A percentile compares a stretch with the other conserved stretches of the same genome.
Conservation (phyloP, 2,888 invertebrate species). For the Aethes cnicana region DNA sequence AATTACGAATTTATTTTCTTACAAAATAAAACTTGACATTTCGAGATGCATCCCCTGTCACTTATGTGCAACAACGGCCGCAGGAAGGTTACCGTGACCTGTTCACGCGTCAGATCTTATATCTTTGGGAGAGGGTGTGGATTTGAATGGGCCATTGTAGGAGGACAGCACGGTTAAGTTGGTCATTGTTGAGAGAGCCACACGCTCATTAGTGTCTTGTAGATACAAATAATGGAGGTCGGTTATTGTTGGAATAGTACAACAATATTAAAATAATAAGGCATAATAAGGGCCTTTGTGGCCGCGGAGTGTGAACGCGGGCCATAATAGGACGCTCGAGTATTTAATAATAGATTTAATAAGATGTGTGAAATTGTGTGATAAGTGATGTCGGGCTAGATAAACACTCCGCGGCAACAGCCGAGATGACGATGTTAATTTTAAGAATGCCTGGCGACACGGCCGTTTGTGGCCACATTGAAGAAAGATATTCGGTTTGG, state of each 20-base stretch:
- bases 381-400: constrained; percentile 19
- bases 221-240: constrained; percentile 60
- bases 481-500: no score
- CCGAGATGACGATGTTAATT: neutral
- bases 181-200: constrained; percentile 62
- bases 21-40: constrained; percentile 68
- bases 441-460: neutral
- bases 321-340: constrained; percentile 16
- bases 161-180: constrained; percentile 31
- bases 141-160: neutral
- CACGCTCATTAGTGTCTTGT: constrained; percentile 77
- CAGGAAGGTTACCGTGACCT: constrained; percentile 32
- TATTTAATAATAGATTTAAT: constrained; percentile 30
- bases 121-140: neutral
- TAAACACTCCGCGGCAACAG: constrained; percentile 16
- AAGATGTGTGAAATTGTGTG: constrained; percentile 29
- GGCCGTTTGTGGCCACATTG: no score
- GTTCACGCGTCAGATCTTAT: neutral
- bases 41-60: constrained; percentile 74
- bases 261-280: constrained; percentile 79
- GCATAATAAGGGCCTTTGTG: constrained; percentile 70
- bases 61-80: constrained; percentile 47
- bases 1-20: constrained; percentile 76
- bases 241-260: constrained; percentile 65
- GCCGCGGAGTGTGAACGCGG: constrained; percentile 21